These are phyloP conservation scores for Oryzias sinensis DNA, from an alignment of 2,797 vertebrate genomes.

Conservation along the genomic window DNA sequence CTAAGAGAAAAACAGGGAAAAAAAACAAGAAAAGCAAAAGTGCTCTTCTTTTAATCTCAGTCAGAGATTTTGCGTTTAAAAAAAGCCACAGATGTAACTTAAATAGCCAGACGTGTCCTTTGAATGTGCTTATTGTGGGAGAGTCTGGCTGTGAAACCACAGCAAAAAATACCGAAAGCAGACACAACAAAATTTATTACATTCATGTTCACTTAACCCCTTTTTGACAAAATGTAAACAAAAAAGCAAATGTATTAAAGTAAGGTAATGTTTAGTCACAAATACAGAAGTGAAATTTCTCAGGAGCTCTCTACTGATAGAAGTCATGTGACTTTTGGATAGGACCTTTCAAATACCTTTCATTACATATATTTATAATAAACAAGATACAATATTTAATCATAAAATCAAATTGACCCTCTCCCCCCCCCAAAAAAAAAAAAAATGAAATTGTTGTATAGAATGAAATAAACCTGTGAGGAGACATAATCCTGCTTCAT, in stretches of 20 bases:
- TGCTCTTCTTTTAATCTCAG: not conserved
- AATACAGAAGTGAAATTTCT: constrained; percentile 21
- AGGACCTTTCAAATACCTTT: not conserved
- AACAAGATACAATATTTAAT: too few species aligned
- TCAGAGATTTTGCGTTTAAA: not conserved
- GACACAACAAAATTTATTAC: too few species aligned
- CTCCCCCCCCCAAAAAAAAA: too few species aligned
- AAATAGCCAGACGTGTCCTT: constrained; percentile 12
- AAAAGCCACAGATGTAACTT: not conserved
- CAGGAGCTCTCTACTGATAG: constrained; percentile 4
- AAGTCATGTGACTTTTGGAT: constrained; percentile 46
- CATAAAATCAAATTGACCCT: too few species aligned
- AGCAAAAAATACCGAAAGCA: too few species aligned
- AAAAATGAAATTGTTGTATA: too few species aligned
- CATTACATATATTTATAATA: not conserved
- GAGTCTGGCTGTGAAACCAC: too few species aligned
- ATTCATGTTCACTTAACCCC: too few species aligned
- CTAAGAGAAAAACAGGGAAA: constrained; percentile 9
- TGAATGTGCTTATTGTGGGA: constrained; percentile 10
- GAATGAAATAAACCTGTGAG: too few species aligned
- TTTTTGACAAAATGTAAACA: not conserved
- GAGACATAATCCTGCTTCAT: too few species aligned
- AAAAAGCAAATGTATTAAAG: not conserved
- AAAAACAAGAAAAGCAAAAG: not conserved
- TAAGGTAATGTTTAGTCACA: not conserved